These are phyloP conservation scores for Sesamia inferens DNA, from an alignment of 2,888 invertebrate genomes.

Conservation along the genomic window DNA sequence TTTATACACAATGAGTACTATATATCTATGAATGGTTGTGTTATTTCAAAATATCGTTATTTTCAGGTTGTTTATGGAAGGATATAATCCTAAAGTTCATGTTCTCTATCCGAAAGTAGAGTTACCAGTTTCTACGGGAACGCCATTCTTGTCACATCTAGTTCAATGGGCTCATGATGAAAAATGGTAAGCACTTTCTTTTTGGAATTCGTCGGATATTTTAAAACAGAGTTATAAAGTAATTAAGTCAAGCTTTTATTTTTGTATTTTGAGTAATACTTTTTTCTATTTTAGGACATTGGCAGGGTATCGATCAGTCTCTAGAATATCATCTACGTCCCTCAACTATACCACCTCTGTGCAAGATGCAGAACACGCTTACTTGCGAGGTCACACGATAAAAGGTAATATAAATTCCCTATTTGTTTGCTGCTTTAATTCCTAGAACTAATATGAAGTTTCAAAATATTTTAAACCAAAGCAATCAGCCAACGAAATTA, in stretches of 20 bases:
- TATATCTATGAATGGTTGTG: no score
- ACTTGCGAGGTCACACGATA: constrained; percentile 93
- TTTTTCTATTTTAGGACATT: constrained; percentile 50
- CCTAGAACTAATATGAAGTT: no score
- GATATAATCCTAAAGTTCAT: constrained; percentile 92
- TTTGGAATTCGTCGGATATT: not conserved
- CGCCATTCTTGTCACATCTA: constrained; percentile 94
- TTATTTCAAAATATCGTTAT: constrained; percentile 72
- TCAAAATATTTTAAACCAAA: not conserved
- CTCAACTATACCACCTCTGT: constrained; percentile 45
- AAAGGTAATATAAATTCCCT: constrained; percentile 89
- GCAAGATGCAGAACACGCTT: constrained; percentile 90
- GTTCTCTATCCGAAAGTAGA: constrained; percentile 92
- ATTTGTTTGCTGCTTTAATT: not conserved
- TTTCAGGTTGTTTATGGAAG: constrained; percentile 92
- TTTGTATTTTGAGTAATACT: no score
- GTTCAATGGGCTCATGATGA: constrained; percentile 95
- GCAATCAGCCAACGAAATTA: not conserved
- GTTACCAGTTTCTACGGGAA: constrained; percentile 95
- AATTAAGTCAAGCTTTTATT: not conserved
- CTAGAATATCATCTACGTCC: constrained; percentile 23
- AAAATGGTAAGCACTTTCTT: constrained; percentile 85
- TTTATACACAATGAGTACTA: no score
- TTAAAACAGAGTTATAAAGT: not conserved
- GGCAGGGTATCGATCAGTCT: constrained; percentile 14